Evolutionary conservation across 2,888 invertebrate species (phyloP).

Genomic region (Rhagonycha lutea): DNA sequence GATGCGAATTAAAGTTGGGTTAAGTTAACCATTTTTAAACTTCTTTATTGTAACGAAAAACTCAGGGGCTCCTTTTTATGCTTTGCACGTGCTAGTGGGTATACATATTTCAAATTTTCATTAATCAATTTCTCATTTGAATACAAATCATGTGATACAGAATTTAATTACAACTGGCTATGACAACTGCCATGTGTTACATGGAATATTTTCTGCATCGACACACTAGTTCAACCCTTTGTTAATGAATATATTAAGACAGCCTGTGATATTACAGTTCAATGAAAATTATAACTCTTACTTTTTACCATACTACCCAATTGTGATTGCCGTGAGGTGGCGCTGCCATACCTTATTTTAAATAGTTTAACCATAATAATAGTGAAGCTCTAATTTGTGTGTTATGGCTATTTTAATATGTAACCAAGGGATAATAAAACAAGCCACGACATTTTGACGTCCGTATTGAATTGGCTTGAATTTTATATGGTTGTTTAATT

Average conservation of each 20-base stretch:
- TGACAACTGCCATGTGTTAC: background rate
- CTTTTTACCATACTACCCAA: background rate
- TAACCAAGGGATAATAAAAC: background rate
- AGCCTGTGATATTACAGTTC: background rate
- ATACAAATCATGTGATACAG: background rate
- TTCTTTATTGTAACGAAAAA: background rate
- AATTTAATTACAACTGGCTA: background rate
- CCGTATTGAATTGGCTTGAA: slow-evolving; percentile 2
- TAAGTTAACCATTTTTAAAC: background rate
- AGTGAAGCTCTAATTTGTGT: background rate
- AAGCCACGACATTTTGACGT: background rate
- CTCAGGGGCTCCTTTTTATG: background rate
- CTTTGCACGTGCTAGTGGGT: background rate
- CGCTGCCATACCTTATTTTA: background rate
- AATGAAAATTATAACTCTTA: background rate
- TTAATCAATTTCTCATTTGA: background rate
- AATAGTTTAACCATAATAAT: background rate
- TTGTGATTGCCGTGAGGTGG: background rate
- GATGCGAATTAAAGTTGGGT: background rate
- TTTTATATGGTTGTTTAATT: slow-evolving; percentile 4
- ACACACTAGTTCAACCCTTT: background rate
- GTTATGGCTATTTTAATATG: background rate
- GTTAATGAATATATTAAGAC: background rate
- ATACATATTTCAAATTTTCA: background rate
- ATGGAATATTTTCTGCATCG: background rate